Evolutionary conservation across 2,888 invertebrate species (phyloP).

Genomic region (Elegia similella): DNA sequence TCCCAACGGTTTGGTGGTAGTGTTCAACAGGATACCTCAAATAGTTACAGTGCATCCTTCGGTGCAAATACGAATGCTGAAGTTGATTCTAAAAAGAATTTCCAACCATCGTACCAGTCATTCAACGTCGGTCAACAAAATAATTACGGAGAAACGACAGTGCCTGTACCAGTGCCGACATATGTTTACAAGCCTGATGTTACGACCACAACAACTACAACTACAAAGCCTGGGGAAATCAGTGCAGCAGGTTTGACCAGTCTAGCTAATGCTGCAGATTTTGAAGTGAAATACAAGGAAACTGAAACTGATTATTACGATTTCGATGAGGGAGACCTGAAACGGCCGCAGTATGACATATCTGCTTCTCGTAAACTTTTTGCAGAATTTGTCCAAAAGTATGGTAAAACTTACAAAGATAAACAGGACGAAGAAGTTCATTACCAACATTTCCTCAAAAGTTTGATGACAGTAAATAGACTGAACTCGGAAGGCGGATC

Average conservation of each 20-base stretch:
- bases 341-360: constrained; percentile 12
- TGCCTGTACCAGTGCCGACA: neutral
- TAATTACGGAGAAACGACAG: neutral
- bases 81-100: too few relatives aligned
- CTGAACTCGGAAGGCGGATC: constrained; percentile 38
- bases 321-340: neutral
- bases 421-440: constrained; percentile 41
- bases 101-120: too few relatives aligned
- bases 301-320: neutral
- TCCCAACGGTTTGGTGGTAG: too few relatives aligned
- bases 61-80: too few relatives aligned
- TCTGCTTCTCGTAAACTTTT: constrained; percentile 41
- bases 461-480: constrained; percentile 52
- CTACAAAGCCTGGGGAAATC: neutral
- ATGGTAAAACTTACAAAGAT: constrained; percentile 46
- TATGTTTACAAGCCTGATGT: too few relatives aligned
- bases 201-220: neutral
- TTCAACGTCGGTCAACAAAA: neutral
- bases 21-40: too few relatives aligned
- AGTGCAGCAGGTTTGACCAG: neutral
- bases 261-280: neutral
- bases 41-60: too few relatives aligned
- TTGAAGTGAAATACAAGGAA: neutral
- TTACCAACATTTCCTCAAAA: constrained; percentile 47
- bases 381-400: constrained; percentile 43